Percentiles rank a stretch among this genome's conserved stretches.
Evolutionary conservation across 2,113 vertebrate species (phyloP).

Genomic region (Rissa tridactyla): DNA sequence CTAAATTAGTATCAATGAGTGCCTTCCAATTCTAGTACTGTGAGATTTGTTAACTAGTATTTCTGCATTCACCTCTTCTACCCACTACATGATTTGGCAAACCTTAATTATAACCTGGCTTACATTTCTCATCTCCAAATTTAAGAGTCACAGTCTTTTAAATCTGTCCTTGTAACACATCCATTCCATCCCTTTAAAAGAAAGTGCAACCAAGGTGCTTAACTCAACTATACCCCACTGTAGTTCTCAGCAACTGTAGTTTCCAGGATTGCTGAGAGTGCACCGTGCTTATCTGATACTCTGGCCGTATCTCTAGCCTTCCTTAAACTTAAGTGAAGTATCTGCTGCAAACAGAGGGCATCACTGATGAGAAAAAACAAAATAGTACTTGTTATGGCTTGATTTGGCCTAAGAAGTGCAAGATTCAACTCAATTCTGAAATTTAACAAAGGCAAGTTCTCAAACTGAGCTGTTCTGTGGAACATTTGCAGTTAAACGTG

Average conservation of each 20-base stretch:
- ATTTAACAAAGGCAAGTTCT: background rate
- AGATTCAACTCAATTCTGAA: background rate
- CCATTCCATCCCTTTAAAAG: background rate
- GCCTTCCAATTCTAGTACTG: background rate
- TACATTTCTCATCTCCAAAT: background rate
- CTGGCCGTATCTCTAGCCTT: background rate
- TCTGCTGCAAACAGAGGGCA: background rate
- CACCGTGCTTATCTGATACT: background rate
- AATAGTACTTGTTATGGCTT: background rate
- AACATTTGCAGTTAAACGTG: background rate
- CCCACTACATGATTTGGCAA: background rate
- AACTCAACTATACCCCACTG: background rate
- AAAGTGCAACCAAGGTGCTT: background rate
- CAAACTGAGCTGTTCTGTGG: background rate
- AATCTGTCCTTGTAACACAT: background rate
- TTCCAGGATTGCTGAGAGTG: background rate
- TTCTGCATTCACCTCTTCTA: background rate
- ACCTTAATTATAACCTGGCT: background rate
- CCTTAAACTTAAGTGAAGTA: background rate
- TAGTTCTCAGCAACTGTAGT: background rate
- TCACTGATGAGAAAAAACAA: background rate
- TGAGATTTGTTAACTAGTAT: background rate
- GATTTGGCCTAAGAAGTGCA: background rate
- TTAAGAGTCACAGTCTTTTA: background rate
- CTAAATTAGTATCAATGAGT: background rate